Percentiles rank a stretch among this genome's conserved stretches.
Evolutionary conservation across 2,888 invertebrate genomes (phyloP).

Genomic region (Pachymerium ferrugineum): DNA sequence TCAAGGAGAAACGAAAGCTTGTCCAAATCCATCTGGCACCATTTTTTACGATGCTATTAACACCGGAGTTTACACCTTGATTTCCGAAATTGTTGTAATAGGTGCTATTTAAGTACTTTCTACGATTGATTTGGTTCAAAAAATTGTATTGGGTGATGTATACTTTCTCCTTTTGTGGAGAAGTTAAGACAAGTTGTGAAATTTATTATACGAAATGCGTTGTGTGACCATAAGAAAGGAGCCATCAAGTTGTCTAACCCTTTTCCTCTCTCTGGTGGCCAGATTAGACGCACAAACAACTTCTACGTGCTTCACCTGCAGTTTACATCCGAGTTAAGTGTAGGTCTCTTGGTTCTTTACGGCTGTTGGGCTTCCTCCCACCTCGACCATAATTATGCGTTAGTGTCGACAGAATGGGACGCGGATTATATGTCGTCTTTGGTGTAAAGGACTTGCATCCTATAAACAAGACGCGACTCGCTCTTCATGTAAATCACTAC

Average conservation of each 20-base stretch:
- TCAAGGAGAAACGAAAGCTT: no score
- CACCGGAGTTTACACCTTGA: no score
- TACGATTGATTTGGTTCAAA: no score
- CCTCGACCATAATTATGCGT: conserved; percentile 27
- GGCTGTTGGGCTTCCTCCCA: conserved; percentile 24
- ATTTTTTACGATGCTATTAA: no score
- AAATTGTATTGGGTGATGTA: no score
- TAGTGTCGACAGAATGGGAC: conserved; percentile 27
- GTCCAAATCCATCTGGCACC: no score
- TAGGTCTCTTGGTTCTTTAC: conserved; percentile 27
- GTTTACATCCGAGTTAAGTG: conserved; percentile 24
- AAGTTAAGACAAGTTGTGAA: background rate
- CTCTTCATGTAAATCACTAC: conserved; percentile 18
- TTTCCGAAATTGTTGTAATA: no score
- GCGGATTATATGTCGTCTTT: conserved; percentile 17
- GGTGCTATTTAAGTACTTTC: no score
- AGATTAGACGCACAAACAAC: conserved; percentile 27
- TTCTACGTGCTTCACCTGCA: conserved; percentile 22
- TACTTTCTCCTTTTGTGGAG: no score
- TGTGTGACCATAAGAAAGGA: background rate
- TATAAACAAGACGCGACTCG: conserved; percentile 25
- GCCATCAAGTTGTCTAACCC: conserved; percentile 18
- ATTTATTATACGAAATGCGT: background rate
- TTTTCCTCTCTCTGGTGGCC: conserved; percentile 3
- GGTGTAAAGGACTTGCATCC: conserved; percentile 22